These are phyloP conservation scores for Rhyacophila evoluta DNA, from an alignment of 2,888 invertebrate species.

Conservation along the genomic window DNA sequence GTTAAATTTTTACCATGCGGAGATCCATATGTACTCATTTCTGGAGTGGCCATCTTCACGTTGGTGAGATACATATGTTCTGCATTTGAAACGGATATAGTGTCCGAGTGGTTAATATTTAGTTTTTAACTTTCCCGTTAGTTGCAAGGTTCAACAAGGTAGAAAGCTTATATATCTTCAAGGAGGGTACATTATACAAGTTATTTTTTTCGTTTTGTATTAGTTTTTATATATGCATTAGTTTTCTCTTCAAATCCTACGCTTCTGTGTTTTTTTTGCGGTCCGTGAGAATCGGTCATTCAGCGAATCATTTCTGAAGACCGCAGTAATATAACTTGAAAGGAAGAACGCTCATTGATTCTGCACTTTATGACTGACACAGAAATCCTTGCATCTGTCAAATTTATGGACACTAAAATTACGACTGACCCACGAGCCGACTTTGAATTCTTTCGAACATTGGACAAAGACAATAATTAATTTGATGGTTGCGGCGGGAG, in stretches of 20 bases:
- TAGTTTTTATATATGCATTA: no score
- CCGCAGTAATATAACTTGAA: slow-evolving; percentile 32
- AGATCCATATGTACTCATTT: no score
- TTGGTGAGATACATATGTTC: no score
- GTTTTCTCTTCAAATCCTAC: not conserved
- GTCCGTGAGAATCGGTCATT: not conserved
- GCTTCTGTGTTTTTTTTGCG: not conserved
- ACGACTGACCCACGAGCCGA: not conserved
- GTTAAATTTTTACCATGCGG: no score
- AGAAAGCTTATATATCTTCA: no score
- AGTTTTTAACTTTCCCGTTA: no score
- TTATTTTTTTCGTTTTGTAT: no score
- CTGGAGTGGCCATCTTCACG: no score
- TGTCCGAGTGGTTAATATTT: no score
- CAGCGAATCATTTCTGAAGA: not conserved
- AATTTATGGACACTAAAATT: slow-evolving; percentile 45
- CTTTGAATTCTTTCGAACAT: slow-evolving; percentile 6
- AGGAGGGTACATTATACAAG: no score
- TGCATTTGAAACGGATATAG: no score
- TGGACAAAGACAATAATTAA: not conserved
- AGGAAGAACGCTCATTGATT: slow-evolving; percentile 40
- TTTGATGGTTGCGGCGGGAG: not conserved
- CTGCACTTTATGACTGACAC: slow-evolving; percentile 31
- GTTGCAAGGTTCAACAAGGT: no score
- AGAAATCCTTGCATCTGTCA: slow-evolving; percentile 30